phyloP scores from a whole-genome alignment of 2,113 vertebrate species.

The Jacana jacana region DNA sequence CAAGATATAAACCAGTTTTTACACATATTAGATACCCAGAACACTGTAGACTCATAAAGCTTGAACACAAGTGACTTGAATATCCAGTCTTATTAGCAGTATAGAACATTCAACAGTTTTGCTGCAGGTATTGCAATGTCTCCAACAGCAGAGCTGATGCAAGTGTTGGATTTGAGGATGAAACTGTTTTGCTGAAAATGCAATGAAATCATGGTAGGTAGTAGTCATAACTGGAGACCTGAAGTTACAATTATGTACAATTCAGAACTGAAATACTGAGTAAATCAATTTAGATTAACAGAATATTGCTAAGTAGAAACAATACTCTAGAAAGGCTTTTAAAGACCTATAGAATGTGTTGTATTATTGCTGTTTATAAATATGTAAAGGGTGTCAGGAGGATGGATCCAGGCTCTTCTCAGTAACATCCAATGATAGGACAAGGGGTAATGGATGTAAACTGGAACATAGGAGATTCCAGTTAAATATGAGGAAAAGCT shows the following conservation, averaged over 20 bases:
- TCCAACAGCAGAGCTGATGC: background rate
- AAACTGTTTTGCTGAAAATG: background rate
- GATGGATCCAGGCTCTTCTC: too few relatives aligned
- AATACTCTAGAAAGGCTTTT: background rate
- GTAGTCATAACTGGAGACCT: background rate
- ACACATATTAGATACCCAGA: background rate
- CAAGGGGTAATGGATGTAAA: too few relatives aligned
- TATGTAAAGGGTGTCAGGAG: too few relatives aligned
- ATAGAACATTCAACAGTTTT: background rate
- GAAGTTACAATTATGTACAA: background rate
- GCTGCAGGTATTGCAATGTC: background rate
- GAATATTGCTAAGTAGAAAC: background rate
- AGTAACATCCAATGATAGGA: too few relatives aligned
- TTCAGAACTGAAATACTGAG: background rate
- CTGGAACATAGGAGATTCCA: too few relatives aligned
- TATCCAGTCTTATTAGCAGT: background rate
- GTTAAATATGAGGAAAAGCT: too few relatives aligned
- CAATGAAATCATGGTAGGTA: background rate
- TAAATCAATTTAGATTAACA: background rate
- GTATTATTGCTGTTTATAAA: too few relatives aligned
- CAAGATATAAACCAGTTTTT: background rate
- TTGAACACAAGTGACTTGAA: background rate
- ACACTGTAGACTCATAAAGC: background rate
- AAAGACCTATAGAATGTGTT: background rate
- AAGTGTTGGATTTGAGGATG: background rate